phyloP scores from a whole-genome alignment of 2,113 vertebrate genomes.

The Brienomyrus brachyistius region DNA sequence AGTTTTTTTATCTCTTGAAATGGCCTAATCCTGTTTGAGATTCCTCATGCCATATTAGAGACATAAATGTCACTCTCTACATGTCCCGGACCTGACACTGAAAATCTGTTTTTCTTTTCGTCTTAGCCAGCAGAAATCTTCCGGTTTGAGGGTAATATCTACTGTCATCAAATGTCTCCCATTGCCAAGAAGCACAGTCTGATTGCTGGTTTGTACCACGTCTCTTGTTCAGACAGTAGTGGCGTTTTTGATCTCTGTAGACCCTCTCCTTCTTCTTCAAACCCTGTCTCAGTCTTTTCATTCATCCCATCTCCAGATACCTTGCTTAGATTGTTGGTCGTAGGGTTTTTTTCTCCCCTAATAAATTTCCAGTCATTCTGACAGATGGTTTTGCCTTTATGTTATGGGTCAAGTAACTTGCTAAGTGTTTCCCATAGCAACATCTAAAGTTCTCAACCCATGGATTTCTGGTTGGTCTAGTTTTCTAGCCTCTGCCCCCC shows the following conservation, averaged over 20 bases:
- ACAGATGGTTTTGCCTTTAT: too few species aligned
- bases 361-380: neutral
- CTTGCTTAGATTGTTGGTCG: neutral
- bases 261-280: neutral
- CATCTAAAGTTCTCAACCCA: neutral
- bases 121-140: conserved; percentile 79
- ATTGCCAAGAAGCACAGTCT: conserved; percentile 86
- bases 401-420: neutral
- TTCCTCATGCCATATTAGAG: neutral
- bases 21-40: neutral
- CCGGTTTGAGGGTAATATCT: conserved; percentile 84
- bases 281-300: neutral
- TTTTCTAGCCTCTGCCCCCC: neutral
- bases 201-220: conserved; percentile 75
- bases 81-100: neutral
- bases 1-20: neutral
- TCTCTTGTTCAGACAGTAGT: neutral
- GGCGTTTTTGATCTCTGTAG: neutral
- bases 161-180: conserved; percentile 92
- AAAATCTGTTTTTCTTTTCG: conserved; percentile 16
- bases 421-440: neutral
- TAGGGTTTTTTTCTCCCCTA: neutral
- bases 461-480: neutral
- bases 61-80: neutral
- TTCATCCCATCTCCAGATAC: neutral